A percentile compares a stretch with the other conserved stretches of the same genome.
Evolutionary conservation across 2,113 vertebrate genomes (phyloP).

Genomic region (Notothenia coriiceps): DNA sequence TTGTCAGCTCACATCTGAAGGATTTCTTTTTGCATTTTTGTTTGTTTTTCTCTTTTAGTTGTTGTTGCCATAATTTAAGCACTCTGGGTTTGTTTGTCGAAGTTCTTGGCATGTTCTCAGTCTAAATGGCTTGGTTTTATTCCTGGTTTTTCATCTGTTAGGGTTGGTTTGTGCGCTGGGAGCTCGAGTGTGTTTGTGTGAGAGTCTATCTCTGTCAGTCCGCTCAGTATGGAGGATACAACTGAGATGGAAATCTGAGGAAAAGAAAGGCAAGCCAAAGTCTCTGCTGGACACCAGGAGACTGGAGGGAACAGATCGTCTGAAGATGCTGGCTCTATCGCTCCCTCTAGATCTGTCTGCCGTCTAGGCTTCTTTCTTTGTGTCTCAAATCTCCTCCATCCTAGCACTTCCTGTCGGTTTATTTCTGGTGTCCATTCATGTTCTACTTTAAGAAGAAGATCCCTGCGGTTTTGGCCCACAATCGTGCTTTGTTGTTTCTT

Average conservation of each 20-base stretch:
- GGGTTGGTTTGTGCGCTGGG: not conserved
- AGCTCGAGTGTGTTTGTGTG: not conserved
- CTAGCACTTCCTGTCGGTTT: constrained; percentile 1
- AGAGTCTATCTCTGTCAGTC: constrained; percentile 6
- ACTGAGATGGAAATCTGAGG: constrained; percentile 34
- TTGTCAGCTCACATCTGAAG: constrained; percentile 35
- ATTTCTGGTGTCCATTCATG: not conserved
- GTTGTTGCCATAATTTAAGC: not conserved
- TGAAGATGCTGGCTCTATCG: constrained; percentile 35
- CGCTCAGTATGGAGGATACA: constrained; percentile 35
- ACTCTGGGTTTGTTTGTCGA: constrained; percentile 13
- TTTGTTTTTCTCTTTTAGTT: not conserved
- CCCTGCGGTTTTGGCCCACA: not conserved
- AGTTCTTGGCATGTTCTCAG: constrained; percentile 7
- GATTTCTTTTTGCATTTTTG: not conserved
- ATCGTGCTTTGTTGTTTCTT: not conserved
- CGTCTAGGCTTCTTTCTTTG: constrained; percentile 27
- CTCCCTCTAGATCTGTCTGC: constrained; percentile 29
- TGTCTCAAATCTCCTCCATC: constrained; percentile 12
- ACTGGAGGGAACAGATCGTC: constrained; percentile 38
- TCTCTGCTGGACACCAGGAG: constrained; percentile 46
- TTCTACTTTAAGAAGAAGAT: not conserved
- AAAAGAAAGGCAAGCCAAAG: constrained; percentile 36
- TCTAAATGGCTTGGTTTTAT: constrained; percentile 32
- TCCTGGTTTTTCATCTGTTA: constrained; percentile 32